Conservation (phyloP, 1,140 invertebrate genomes). For the Chironomus striatipennis region DNA sequence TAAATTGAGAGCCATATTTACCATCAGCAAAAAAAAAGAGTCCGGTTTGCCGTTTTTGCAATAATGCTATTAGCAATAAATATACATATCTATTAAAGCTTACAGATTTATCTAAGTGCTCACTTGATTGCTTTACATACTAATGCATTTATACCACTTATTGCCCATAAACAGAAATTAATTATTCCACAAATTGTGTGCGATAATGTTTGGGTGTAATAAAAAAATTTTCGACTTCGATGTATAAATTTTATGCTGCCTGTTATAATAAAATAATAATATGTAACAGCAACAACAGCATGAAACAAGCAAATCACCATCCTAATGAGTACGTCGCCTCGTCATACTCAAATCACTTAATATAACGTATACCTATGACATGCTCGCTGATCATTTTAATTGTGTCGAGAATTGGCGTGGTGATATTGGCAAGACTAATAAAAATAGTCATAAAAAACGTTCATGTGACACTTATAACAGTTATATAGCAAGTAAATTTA, state of each 20-base stretch:
- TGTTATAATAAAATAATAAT: not conserved
- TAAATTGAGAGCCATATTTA: too few relatives aligned
- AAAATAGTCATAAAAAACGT: constrained; percentile 1
- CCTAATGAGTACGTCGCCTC: not conserved
- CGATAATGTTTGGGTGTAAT: not conserved
- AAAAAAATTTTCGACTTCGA: not conserved
- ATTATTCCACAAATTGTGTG: not conserved
- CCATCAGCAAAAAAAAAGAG: too few relatives aligned
- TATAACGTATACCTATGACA: too few relatives aligned
- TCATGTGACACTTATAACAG: not conserved
- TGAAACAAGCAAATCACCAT: not conserved
- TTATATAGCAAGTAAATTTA: not conserved
- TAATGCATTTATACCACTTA: not conserved
- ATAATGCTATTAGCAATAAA: not conserved
- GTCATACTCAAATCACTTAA: not conserved
- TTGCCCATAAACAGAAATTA: constrained; percentile 1
- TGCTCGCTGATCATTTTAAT: not conserved
- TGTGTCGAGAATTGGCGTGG: not conserved
- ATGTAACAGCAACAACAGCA: not conserved
- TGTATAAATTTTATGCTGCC: not conserved
- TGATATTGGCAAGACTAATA: not conserved
- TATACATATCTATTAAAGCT: not conserved
- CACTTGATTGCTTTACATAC: not conserved
- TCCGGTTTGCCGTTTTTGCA: not conserved
- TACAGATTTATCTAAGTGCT: not conserved